A percentile compares a stretch with the other conserved stretches of the same genome.
Evolutionary conservation across 1,140 invertebrate genomes (phyloP).

Genomic region (Chelonus insularis): DNA sequence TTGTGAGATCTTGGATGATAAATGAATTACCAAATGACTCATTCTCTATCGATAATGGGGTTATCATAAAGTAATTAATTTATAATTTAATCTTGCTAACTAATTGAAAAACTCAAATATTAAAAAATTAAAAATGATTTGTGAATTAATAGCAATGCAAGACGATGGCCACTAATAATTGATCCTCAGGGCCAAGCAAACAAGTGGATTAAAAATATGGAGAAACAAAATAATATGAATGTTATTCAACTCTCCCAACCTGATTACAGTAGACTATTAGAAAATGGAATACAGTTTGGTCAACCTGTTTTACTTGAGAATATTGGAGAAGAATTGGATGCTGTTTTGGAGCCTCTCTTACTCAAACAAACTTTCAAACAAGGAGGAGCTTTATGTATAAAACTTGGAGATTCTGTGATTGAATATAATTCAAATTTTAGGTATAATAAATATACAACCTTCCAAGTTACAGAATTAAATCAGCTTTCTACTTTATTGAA

Average conservation of each 20-base stretch:
- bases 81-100: no score
- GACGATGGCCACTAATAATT: conserved; percentile 90
- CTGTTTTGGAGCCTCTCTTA: conserved; percentile 84
- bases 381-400: conserved; percentile 77
- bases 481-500: no score
- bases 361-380: conserved; percentile 89
- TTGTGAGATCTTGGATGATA: conserved; percentile 89
- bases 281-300: conserved; percentile 93
- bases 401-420: conserved; percentile 79
- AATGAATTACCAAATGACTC: conserved; percentile 84
- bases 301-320: conserved; percentile 85
- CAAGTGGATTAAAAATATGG: conserved; percentile 94
- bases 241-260: conserved; percentile 79
- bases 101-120: no score
- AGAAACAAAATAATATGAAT: conserved; percentile 82
- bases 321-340: conserved; percentile 86
- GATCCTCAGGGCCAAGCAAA: conserved; percentile 95
- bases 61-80: conserved; percentile 69
- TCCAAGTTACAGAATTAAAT: not conserved
- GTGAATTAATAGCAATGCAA: conserved; percentile 67
- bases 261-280: conserved; percentile 83
- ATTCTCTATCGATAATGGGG: conserved; percentile 91
- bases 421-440: conserved; percentile 86
- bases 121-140: no score
- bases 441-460: conserved; percentile 56